Evolutionary conservation across 2,113 vertebrate species (phyloP), one percentile per base, ranked within the genome.

Genomic region (Syngnathoides biaculeatus): DNA sequence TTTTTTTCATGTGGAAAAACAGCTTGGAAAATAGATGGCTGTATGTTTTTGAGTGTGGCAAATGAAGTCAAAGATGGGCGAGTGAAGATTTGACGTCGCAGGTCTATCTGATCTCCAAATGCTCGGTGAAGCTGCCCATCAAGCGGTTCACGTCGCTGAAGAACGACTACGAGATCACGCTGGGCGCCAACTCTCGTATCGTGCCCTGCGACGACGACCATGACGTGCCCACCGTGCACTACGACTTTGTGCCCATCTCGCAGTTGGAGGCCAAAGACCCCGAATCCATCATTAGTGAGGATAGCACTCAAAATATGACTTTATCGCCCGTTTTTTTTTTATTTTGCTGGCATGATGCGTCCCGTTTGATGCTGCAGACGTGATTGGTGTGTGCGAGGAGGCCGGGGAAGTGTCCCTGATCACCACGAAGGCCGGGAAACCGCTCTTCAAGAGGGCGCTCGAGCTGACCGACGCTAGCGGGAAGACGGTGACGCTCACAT

Each of bases 81-180:
- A 35, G 3, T 17, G 43, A 47, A 13, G 13, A 5, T 30, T 12
- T 6, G 11, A 55, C 12, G 6, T 14, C 77, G 39, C 82, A 97
- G 95, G 95, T 96, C 27, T 96, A 96, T 89, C 94, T 93, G 86
- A 94, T 97, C 86, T 92, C 93, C 55, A 95, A 94, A 84, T 95
- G 92, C 17, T 88, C 82, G 47, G 75, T 98, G 84, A 97, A 96
- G 88, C 89, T 86, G 19, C 94, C 95, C 80, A 95, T 96, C 88
- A 97, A 95, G 86, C 92, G 95, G 69, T 97, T 92, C 87, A 89
- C 84, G 40, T 85, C 92, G 13, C 84, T 96, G 84, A 96, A 94
- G 82, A 94, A 97, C 11, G 93, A 95, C 83, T 96, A 95, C 6
- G 95, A 97, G 89, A 95, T 97, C 85, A 94, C 92, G 14, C 94